These are phyloP conservation scores for Vombatus ursinus DNA, from an alignment of 2,113 vertebrate species.

Conservation along the genomic window DNA sequence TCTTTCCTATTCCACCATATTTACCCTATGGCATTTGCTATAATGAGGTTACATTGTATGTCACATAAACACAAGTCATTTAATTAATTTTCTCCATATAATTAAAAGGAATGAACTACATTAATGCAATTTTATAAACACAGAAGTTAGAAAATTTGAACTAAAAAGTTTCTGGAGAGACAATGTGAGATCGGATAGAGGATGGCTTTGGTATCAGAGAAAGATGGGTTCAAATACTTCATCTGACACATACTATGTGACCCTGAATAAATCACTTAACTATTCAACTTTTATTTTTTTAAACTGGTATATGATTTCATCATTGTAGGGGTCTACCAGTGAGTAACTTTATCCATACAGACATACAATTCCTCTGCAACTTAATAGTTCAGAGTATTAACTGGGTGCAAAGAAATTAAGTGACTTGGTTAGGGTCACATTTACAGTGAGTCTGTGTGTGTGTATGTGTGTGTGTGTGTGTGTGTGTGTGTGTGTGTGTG, in stretches of 20 bases:
- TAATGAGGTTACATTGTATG: conserved; percentile 37
- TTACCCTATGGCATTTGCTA: conserved; percentile 13
- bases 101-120: conserved; percentile 36
- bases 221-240: background rate
- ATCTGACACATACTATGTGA: background rate
- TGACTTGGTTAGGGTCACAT: too few species aligned
- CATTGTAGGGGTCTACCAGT: background rate
- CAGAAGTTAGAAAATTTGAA: conserved; percentile 5
- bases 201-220: background rate
- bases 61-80: conserved; percentile 29
- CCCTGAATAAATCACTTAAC: background rate
- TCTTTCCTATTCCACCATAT: conserved; percentile 3
- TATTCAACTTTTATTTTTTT: background rate
- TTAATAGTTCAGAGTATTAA: background rate
- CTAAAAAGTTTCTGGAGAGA: background rate
- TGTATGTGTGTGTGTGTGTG: too few species aligned
- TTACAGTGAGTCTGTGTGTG: too few species aligned
- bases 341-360: background rate
- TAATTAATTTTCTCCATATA: conserved; percentile 47
- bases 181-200: background rate
- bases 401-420: too few species aligned
- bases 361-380: background rate
- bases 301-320: background rate
- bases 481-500: too few species aligned
- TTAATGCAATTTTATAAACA: conserved; percentile 34